Evolutionary conservation across 2,113 vertebrate species (phyloP).

Genomic region (Trinectes maculatus): DNA sequence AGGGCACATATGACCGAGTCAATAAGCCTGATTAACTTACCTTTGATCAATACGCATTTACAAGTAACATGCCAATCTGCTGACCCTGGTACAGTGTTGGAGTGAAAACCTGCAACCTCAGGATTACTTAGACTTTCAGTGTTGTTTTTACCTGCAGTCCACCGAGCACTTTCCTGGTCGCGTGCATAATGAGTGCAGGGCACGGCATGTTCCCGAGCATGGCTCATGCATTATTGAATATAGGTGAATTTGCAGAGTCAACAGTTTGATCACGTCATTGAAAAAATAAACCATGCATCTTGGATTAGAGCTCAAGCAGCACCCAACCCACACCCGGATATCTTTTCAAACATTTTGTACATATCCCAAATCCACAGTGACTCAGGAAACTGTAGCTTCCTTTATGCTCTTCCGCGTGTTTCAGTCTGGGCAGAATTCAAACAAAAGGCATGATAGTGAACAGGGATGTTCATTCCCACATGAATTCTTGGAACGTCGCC

Average conservation of each 20-base stretch:
- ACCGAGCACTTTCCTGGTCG: conserved; percentile 1
- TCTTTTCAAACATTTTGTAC: too few relatives aligned
- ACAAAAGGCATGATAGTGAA: neutral
- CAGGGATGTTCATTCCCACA: conserved; percentile 1
- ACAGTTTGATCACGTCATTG: conserved; percentile 8
- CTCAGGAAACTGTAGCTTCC: too few relatives aligned
- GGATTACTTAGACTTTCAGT: conserved; percentile 8
- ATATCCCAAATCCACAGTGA: too few relatives aligned
- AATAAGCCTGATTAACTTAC: conserved; percentile 63
- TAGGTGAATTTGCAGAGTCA: conserved; percentile 31
- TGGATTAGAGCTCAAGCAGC: too few relatives aligned
- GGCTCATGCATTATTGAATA: conserved; percentile 46
- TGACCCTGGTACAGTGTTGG: conserved; percentile 33
- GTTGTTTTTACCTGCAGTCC: conserved; percentile 15
- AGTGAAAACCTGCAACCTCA: conserved; percentile 33
- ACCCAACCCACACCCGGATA: too few relatives aligned
- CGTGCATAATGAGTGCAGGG: conserved; percentile 44
- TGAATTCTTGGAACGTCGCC: neutral
- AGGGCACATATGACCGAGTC: conserved; percentile 53
- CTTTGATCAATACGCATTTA: conserved; percentile 65
- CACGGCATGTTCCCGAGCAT: conserved; percentile 4
- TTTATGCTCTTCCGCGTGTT: neutral
- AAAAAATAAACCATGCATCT: too few relatives aligned
- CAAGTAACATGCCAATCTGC: conserved; percentile 48
- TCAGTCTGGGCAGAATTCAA: conserved; percentile 13